phyloP scores from a whole-genome alignment of 2,888 invertebrate species.

The Orchesellides sinensis region DNA sequence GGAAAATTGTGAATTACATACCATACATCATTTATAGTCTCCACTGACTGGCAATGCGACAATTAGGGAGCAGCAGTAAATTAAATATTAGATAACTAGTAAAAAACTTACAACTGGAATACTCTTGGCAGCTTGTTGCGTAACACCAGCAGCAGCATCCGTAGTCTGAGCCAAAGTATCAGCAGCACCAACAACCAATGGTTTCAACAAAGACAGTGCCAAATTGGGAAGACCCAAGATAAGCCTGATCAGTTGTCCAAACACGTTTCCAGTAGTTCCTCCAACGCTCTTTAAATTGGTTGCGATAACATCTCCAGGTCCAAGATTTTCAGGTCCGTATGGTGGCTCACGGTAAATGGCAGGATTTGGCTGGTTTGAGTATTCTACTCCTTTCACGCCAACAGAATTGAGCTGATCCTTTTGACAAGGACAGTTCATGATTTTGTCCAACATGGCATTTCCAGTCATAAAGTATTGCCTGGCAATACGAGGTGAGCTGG shows the following conservation, averaged over 20 bases:
- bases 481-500: slow-evolving; percentile 73
- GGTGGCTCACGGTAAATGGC: slow-evolving; percentile 75
- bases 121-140: slow-evolving; percentile 75
- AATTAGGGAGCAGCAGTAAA: too few relatives aligned
- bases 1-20: too few relatives aligned
- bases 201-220: slow-evolving; percentile 73
- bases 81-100: too few relatives aligned
- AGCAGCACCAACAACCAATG: slow-evolving; percentile 75
- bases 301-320: slow-evolving; percentile 75
- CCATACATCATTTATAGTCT: too few relatives aligned
- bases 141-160: slow-evolving; percentile 75
- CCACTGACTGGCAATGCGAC: too few relatives aligned
- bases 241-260: slow-evolving; percentile 74
- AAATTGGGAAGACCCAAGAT: slow-evolving; percentile 74
- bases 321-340: slow-evolving; percentile 75
- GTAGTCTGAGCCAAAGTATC: slow-evolving; percentile 75
- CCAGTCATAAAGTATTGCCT: slow-evolving; percentile 75
- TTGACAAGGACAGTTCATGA: slow-evolving; percentile 75
- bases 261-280: slow-evolving; percentile 75
- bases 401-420: slow-evolving; percentile 74
- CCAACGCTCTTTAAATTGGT: slow-evolving; percentile 75
- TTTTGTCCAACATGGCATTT: slow-evolving; percentile 75
- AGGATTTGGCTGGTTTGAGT: slow-evolving; percentile 74
- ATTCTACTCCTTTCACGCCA: slow-evolving; percentile 74
- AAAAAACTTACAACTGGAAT: slow-evolving; percentile 75